Percentiles rank a stretch among this genome's conserved stretches.
Conservation (phyloP, 2,113 vertebrate genomes). For the Ondatra zibethicus region DNA sequence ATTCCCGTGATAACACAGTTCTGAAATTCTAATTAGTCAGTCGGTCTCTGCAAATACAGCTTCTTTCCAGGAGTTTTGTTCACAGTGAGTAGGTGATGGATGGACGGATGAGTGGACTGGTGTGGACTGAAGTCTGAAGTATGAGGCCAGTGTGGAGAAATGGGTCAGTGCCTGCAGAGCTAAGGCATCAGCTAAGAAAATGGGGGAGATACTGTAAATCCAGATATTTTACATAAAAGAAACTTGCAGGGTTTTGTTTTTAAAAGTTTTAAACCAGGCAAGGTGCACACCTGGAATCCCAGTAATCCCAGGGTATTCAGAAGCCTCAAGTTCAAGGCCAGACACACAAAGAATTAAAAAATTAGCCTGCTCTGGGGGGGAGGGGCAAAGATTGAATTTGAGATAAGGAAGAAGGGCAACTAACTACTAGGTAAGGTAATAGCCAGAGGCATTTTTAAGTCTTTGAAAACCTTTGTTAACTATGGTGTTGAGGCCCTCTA, state of each 20-base stretch:
- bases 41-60: not conserved
- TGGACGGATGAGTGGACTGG: not conserved
- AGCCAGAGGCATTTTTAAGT: constrained; percentile 32
- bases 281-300: not conserved
- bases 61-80: not conserved
- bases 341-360: not conserved
- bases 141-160: not conserved
- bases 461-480: not conserved
- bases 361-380: not conserved
- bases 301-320: not conserved
- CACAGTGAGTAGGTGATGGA: not conserved
- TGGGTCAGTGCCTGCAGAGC: not conserved
- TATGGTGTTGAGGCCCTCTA: not conserved
- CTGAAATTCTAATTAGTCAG: not conserved
- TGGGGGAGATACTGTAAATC: not conserved
- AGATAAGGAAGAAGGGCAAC: not conserved
- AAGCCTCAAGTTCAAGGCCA: not conserved
- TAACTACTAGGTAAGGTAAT: not conserved
- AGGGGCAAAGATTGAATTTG: not conserved
- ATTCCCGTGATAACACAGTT: not conserved
- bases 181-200: not conserved
- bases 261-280: not conserved
- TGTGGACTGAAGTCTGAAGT: not conserved
- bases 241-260: not conserved
- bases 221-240: not conserved